These are phyloP conservation scores for Drosophila falleni DNA, from an alignment of 2,888 invertebrate genomes.

Conservation along the genomic window DNA sequence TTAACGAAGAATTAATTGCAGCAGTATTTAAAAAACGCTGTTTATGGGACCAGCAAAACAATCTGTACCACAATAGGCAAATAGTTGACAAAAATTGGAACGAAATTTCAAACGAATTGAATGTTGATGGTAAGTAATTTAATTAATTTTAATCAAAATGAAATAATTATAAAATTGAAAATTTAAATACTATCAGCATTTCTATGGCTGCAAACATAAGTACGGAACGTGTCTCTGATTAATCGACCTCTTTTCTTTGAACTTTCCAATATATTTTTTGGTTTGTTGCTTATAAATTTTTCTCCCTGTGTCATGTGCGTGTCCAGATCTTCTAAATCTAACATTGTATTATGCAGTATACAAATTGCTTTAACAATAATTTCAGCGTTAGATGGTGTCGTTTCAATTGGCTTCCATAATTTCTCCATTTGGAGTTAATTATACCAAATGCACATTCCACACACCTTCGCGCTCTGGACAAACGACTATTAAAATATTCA, in stretches of 20 bases:
- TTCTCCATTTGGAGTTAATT: conserved; percentile 5
- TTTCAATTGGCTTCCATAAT: conserved; percentile 12
- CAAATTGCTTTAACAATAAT: conserved; percentile 1
- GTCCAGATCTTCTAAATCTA: conserved; percentile 6
- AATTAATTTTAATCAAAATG: conserved; percentile 11
- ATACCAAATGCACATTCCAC: conserved; percentile 11
- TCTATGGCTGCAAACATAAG: conserved; percentile 8
- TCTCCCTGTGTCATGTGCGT: neutral
- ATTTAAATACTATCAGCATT: conserved; percentile 12
- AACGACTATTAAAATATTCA: conserved; percentile 1
- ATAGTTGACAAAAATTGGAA: no score
- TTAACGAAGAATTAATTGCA: no score
- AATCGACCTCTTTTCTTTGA: conserved; percentile 12
- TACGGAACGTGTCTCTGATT: conserved; percentile 10
- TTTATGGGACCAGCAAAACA: no score
- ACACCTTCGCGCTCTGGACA: conserved; percentile 7
- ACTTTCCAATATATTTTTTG: conserved; percentile 10
- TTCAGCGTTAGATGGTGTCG: conserved; percentile 9
- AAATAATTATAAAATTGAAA: conserved; percentile 10
- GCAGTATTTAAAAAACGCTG: no score
- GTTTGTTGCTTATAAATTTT: conserved; percentile 7
- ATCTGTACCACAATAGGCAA: no score
- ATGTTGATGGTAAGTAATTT: no score
- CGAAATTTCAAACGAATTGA: no score
- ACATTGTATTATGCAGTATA: conserved; percentile 8